phyloP scores from a whole-genome alignment of 1,140 invertebrate species.

The Drosophila varians region DNA sequence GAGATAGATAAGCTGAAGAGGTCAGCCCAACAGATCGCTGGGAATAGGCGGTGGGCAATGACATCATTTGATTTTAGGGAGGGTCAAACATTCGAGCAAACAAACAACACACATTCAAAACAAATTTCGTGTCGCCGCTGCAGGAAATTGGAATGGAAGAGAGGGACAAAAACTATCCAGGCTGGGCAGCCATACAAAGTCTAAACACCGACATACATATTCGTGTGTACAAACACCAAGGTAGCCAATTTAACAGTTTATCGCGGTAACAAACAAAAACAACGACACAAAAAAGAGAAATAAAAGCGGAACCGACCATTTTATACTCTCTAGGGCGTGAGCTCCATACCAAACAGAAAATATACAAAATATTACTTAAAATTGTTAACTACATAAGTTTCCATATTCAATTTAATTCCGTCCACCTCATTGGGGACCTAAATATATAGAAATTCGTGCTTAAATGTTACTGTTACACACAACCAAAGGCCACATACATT shows the following conservation, averaged over 20 bases:
- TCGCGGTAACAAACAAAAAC: slow-evolving; percentile 63
- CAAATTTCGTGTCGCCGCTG: slow-evolving; percentile 38
- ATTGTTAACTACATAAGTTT: neutral
- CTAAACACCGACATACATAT: slow-evolving; percentile 11
- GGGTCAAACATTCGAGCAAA: slow-evolving; percentile 27
- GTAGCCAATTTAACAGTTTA: slow-evolving; percentile 76
- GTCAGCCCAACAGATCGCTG: slow-evolving; percentile 16
- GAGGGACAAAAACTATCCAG: slow-evolving; percentile 5
- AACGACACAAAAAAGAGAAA: slow-evolving; percentile 29
- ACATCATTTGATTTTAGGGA: slow-evolving; percentile 62
- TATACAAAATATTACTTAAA: too few species aligned
- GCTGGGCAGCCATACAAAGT: slow-evolving; percentile 62
- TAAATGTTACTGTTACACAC: neutral
- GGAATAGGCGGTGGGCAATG: slow-evolving; percentile 13
- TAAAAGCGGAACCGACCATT: slow-evolving; percentile 1
- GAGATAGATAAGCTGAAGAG: slow-evolving; percentile 9
- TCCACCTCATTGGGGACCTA: neutral
- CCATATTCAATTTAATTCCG: slow-evolving; percentile 9
- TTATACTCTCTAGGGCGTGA: neutral
- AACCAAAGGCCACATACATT: slow-evolving; percentile 20
- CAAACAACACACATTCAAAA: slow-evolving; percentile 39
- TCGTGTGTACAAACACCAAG: slow-evolving; percentile 1
- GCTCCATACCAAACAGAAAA: too few species aligned
- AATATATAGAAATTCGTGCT: neutral
- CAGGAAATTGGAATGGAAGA: slow-evolving; percentile 52